Base-by-base conservation (phyloP, 2,888 invertebrate species). In the Crocallis elinguaria region DNA sequence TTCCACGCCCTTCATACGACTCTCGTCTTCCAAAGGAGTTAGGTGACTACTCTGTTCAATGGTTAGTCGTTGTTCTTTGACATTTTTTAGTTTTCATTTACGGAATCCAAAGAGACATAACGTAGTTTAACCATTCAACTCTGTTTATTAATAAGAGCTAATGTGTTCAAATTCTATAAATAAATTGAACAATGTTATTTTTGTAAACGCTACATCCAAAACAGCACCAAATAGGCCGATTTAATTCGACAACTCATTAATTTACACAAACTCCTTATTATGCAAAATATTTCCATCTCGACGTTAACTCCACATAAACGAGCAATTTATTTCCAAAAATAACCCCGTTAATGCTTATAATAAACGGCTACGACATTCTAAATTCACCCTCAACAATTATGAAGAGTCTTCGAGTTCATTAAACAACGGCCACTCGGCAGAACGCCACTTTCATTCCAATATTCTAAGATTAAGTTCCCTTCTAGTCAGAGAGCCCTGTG, bases 351-450 rank as follows among this genome's bases (percentile, higher is more conserved):
- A 71, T 70, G 69, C 73, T 61, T 66, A 73, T 80, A 75, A 79
- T 81, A 76, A 82, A 78, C 74, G 77, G 69, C 71, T 62, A 59
- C 49, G 73, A 69, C 71, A 66, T 57, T 61, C 64, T 64, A 66
- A 75, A 69, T 75, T 70, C 62, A 69, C 73, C 76, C 69, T 67
- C 74, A 67, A 75, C 72, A 78, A 75, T 81, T 84, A 84, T 78
- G 76, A 78, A 77, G 74, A 75, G 75, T 77, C 75, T 74, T 75
- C 74, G 79, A 83, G 77, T 87, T 86, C 84, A 87, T 88, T 85
- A 84, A 73, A 74, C 70, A 75, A 71, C 71, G 71, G 69, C 71
- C 56, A 69, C 55, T 58, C 57, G 45, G 17, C 32, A 19, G 39
- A 56, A 54, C 44, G 43, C 43, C 53, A 54, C 48, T 54, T 54